These are phyloP conservation scores for Calyptomena viridis DNA, from an alignment of 2,113 vertebrate species.

Conservation along the genomic window DNA sequence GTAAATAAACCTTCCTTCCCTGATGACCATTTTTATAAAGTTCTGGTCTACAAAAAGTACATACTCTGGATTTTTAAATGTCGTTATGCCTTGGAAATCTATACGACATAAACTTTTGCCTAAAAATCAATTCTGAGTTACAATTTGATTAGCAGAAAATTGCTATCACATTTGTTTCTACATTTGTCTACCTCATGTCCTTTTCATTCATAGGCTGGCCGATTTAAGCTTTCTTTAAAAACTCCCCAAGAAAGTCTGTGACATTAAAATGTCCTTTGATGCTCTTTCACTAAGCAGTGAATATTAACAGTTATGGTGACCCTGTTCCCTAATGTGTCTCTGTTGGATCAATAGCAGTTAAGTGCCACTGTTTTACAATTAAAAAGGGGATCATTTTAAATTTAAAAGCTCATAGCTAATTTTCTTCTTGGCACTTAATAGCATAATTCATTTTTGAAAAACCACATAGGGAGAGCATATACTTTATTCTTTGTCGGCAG, in stretches of 20 bases:
- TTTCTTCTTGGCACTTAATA: conserved; percentile 83
- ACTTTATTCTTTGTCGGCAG: conserved; percentile 51
- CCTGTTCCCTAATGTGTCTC: conserved; percentile 96
- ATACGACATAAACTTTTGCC: conserved; percentile 83
- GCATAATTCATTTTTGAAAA: conserved; percentile 82
- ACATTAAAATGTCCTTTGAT: conserved; percentile 99
- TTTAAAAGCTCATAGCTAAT: conserved; percentile 84
- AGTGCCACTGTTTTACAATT: conserved; percentile 99
- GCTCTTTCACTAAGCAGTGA: conserved; percentile 96
- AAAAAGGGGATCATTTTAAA: conserved; percentile 88
- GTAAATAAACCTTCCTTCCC: conserved; percentile 58
- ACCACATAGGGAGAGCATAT: conserved; percentile 72
- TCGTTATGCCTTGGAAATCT: conserved; percentile 84
- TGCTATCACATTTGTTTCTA: conserved; percentile 93
- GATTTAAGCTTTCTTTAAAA: conserved; percentile 88
- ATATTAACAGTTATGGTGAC: conserved; percentile 98
- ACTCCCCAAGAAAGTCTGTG: conserved; percentile 97
- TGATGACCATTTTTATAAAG: conserved; percentile 14
- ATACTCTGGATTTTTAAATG: conserved; percentile 84
- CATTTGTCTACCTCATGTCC: conserved; percentile 92
- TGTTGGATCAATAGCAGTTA: conserved; percentile 97
- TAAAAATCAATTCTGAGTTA: conserved; percentile 91
- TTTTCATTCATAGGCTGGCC: conserved; percentile 96
- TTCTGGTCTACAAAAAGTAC: conserved; percentile 68
- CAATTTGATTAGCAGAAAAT: conserved; percentile 96